Evolutionary conservation across 2,797 vertebrate species (phyloP).

Genomic region (Eidolon dupreanum): DNA sequence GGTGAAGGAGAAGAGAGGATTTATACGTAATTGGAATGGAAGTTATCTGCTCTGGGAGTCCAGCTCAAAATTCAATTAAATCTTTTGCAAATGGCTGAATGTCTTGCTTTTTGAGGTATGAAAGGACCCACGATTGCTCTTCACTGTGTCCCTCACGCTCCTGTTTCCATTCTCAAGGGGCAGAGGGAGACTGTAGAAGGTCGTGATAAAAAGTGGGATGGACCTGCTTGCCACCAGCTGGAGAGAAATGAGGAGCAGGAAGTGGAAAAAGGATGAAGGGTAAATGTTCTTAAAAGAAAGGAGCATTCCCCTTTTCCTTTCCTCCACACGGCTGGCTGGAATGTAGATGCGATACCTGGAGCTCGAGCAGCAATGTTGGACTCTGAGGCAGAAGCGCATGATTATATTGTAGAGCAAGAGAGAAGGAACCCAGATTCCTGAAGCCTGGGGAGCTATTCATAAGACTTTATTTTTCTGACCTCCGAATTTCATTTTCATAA

Average conservation of each 20-base stretch:
- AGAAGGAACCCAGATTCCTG: neutral
- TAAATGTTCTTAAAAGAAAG: too few relatives aligned
- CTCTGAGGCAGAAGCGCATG: neutral
- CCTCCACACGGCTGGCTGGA: neutral
- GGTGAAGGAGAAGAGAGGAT: neutral
- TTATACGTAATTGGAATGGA: neutral
- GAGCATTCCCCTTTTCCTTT: neutral
- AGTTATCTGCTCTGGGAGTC: neutral
- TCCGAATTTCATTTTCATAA: neutral
- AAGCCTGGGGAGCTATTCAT: neutral
- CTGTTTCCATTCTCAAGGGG: neutral
- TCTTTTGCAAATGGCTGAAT: neutral
- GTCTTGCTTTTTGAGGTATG: neutral
- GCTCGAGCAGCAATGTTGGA: neutral
- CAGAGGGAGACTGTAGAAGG: neutral
- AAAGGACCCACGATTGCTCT: neutral
- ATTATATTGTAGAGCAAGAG: neutral
- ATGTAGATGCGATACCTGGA: neutral
- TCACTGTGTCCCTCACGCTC: neutral
- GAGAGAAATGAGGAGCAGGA: neutral
- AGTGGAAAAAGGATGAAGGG: too few relatives aligned
- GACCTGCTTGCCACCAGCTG: neutral
- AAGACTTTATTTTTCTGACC: neutral
- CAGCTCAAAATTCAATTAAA: neutral
- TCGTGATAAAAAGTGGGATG: neutral